Percentiles rank a stretch among this genome's conserved stretches.
These are phyloP conservation scores for Lasioglossum pauxillum DNA, from an alignment of 2,888 invertebrate species.

Conservation along the genomic window DNA sequence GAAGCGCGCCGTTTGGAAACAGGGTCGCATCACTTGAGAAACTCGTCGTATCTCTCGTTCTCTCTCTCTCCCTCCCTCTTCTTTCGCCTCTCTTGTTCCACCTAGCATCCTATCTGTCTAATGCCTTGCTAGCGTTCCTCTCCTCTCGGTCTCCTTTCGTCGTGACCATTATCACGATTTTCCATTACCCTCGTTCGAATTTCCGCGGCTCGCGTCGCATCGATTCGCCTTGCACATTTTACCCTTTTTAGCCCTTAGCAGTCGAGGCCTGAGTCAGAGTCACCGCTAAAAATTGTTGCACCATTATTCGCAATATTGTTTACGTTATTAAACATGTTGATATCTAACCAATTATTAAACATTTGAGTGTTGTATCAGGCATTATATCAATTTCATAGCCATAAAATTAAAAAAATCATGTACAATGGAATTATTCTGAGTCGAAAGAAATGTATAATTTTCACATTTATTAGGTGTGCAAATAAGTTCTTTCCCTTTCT, in stretches of 20 bases:
- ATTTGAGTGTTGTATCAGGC: too few relatives aligned
- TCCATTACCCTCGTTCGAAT: constrained; percentile 77
- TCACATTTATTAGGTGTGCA: too few relatives aligned
- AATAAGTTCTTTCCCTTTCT: too few relatives aligned
- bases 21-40: constrained; percentile 69
- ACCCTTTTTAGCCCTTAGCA: constrained; percentile 35
- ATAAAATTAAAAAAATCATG: too few relatives aligned
- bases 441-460: too few relatives aligned
- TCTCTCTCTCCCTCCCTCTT: constrained; percentile 6
- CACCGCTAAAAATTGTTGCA: too few relatives aligned
- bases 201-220: constrained; percentile 67
- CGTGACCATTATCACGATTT: constrained; percentile 73
- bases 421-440: too few relatives aligned
- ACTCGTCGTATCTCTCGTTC: neutral
- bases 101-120: constrained; percentile 34
- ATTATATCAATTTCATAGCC: too few relatives aligned
- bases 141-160: constrained; percentile 45
- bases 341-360: too few relatives aligned
- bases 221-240: constrained; percentile 38
- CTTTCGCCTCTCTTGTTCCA: constrained; percentile 10
- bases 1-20: constrained; percentile 64
- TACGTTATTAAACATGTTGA: too few relatives aligned
- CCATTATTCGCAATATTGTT: too few relatives aligned
- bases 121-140: constrained; percentile 42
- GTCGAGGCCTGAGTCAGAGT: too few relatives aligned